These are phyloP conservation scores for Spicauda simplicius DNA, from an alignment of 2,888 invertebrate genomes.

Conservation along the genomic window DNA sequence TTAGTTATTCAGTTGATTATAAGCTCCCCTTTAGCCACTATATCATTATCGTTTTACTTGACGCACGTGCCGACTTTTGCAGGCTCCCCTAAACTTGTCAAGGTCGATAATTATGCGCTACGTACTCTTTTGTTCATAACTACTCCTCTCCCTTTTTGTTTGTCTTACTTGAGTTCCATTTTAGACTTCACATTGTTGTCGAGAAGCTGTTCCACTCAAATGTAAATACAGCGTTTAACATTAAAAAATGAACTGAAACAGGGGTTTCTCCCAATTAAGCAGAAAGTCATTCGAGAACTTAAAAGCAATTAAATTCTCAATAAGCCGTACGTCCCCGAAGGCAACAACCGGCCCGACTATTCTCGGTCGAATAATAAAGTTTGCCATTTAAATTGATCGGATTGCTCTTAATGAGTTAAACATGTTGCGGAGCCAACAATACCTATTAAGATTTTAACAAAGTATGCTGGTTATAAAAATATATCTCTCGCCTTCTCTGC, in stretches of 20 bases:
- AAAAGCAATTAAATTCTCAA: slow-evolving; percentile 38
- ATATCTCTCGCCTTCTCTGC: background rate
- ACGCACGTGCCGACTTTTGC: slow-evolving; percentile 75
- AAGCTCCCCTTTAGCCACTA: slow-evolving; percentile 77
- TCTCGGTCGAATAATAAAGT: slow-evolving; percentile 22
- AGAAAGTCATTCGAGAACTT: slow-evolving; percentile 29
- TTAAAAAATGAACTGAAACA: slow-evolving; percentile 9
- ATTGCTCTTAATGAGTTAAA: slow-evolving; percentile 8
- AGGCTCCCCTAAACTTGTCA: slow-evolving; percentile 70
- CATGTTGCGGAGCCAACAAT: background rate
- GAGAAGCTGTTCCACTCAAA: slow-evolving; percentile 26
- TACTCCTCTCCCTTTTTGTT: slow-evolving; percentile 51
- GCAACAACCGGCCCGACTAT: slow-evolving; percentile 17
- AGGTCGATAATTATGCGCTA: slow-evolving; percentile 76
- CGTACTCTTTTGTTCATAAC: slow-evolving; percentile 59
- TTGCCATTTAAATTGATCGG: slow-evolving; percentile 30
- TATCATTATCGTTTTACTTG: slow-evolving; percentile 80
- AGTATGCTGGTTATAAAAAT: slow-evolving; percentile 1
- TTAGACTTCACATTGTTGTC: slow-evolving; percentile 30
- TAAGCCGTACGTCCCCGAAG: slow-evolving; percentile 26
- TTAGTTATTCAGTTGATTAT: slow-evolving; percentile 83
- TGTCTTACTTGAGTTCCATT: slow-evolving; percentile 41
- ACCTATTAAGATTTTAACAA: slow-evolving; percentile 9
- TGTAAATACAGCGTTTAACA: slow-evolving; percentile 25
- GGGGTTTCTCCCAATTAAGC: slow-evolving; percentile 13